Evolutionary conservation across 2,888 invertebrate genomes (phyloP), one percentile per base, ranked within the genome.

Genomic region (Neoascia interrupta): DNA sequence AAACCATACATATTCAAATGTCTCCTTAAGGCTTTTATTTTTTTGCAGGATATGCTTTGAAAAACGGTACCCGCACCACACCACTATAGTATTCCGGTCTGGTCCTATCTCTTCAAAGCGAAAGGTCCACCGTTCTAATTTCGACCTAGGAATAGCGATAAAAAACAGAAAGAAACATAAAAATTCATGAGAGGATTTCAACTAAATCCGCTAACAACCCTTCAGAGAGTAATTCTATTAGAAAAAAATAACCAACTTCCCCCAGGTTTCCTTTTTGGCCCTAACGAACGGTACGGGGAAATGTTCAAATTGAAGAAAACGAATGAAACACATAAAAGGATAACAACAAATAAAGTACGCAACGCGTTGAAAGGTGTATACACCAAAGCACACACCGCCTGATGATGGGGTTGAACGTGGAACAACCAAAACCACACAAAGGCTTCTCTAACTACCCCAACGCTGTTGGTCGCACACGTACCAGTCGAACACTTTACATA

Each of bases 191-290:
- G 68, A 79, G 79, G 66, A 73, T 73, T 68, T 56, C 49, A 39
- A 31, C 56, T 26, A 68, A 79, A 79, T 79, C 79, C 73, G 79
- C 79, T 79, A 79, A 79, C 79, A 73, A 79, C 79, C 79, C 79
- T 79, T 73, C 54, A 37, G 79, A 79, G 79, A 61, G 73, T 66
- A 79, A 79, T 79, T 79, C 61, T 73, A 79, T 79, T 79, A 51
- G 54, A 72, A 56, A 72, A 31, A 63, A 54, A 31, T 10, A 56
- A 43, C 41, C 23, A 47, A 31, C 36, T 21, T 51, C 70, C 45
- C 69, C 26, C 34, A 36, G 49, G 15, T 26, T 41, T 34, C 26
- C 49, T 21, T 60, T 64, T 74, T 53, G 39, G 39, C 6, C 28
- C 13, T 19, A 31, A 21, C 19, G n/a, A 37, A 31, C 8, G 19